Evolutionary conservation across 2,113 vertebrate genomes (phyloP).

Genomic region (Cettia cetti): DNA sequence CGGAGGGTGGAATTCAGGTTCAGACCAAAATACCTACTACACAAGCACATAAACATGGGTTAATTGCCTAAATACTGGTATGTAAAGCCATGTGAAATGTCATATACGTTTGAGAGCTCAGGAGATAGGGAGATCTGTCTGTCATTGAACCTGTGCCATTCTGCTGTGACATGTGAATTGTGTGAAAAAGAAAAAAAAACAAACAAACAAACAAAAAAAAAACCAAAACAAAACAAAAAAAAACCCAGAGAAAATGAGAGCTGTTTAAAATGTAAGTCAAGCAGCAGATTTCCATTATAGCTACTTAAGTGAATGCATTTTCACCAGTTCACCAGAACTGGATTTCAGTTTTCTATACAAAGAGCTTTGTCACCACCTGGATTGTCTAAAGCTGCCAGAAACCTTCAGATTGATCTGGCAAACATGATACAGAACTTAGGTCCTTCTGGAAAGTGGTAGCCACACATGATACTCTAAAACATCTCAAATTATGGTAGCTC

Average conservation of each 20-base stretch:
- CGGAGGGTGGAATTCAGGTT: neutral
- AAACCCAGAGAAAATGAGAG: neutral
- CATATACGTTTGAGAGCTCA: neutral
- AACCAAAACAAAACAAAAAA: too few relatives aligned
- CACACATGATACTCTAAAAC: accelerated
- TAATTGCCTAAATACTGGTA: neutral
- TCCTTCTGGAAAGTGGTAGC: neutral
- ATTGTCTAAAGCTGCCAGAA: neutral
- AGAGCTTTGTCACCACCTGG: neutral
- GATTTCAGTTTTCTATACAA: neutral
- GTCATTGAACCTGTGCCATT: neutral
- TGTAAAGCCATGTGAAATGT: neutral
- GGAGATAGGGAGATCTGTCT: neutral
- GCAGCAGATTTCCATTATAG: neutral
- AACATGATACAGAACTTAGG: neutral
- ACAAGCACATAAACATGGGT: neutral
- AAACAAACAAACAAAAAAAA: too few relatives aligned
- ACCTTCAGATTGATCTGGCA: neutral
- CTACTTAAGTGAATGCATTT: neutral
- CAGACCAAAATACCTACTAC: neutral
- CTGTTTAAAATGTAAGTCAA: neutral
- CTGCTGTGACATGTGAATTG: neutral
- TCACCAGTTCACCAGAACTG: neutral
- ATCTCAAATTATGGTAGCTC: neutral
- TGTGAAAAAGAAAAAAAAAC: neutral